These are phyloP conservation scores for Drosophila murphyi DNA, from an alignment of 1,140 invertebrate genomes.

Conservation along the genomic window DNA sequence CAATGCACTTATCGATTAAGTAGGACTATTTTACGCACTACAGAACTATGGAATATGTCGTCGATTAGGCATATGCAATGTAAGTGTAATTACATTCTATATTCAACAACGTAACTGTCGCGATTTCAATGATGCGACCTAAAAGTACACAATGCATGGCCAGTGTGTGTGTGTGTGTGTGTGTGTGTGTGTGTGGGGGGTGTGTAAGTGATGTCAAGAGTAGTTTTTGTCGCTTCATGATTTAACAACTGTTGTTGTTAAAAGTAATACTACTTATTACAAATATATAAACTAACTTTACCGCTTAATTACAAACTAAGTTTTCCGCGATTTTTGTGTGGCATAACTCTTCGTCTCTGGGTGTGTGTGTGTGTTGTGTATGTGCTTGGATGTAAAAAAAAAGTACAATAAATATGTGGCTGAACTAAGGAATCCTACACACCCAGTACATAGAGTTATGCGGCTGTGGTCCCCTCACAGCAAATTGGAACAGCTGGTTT, in stretches of 20 bases:
- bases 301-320: constrained; percentile 36
- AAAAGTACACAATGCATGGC: constrained; percentile 17
- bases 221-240: constrained; percentile 23
- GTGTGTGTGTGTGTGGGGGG: constrained; percentile 12
- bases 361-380: constrained; percentile 21
- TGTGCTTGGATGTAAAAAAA: constrained; percentile 60
- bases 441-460: constrained; percentile 1
- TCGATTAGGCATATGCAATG: constrained; percentile 14
- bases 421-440: constrained; percentile 57
- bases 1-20: constrained; percentile 33
- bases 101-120: constrained; percentile 24
- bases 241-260: constrained; percentile 25
- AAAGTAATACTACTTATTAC: constrained; percentile 27
- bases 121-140: constrained; percentile 7
- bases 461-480: constrained; percentile 58
- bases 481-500: constrained; percentile 72
- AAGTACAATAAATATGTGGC: constrained; percentile 76
- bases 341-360: constrained; percentile 4
- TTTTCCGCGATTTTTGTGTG: constrained; percentile 34
- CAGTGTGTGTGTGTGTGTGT: constrained; percentile 22
- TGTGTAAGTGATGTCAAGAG: constrained; percentile 47
- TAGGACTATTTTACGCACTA: constrained; percentile 41
- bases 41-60: constrained; percentile 43
- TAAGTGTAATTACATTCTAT: constrained; percentile 24
- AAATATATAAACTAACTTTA: constrained; percentile 14